Evolutionary conservation across 30 jellyfish, hydroid and myxozoan genomes (phyloP), one percentile per base, ranked within the genome.

Genomic region (Hydra vulgaris): DNA sequence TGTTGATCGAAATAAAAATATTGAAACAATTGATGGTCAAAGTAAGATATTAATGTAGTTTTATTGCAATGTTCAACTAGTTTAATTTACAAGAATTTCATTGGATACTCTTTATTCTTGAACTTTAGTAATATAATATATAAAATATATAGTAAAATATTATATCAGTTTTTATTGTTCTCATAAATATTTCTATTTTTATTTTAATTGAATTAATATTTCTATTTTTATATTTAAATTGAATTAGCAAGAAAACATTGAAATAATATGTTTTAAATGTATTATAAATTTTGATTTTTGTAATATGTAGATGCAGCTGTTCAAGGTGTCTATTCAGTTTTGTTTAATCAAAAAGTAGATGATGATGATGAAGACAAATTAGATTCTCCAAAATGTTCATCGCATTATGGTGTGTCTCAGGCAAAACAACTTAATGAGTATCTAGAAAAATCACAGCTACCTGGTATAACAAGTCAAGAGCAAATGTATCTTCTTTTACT

Each of bases 1-100:
- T 23, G 98, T 95, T 18, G 98, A 91, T 66, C 74, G 76, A 52
- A 96, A 91, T 54, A 91, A 91, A 70, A 91, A 96, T 86, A 96
- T 88, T 54, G 88, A 83, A 40, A 80, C 66, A 19, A 76, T 25
- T 7, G n/a, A 66, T 80, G 78, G 70, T 17, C 83, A 87, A 53
- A 87, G 85, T 74, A 53, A 20, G 21, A 69, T 18, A 22, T 77
- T 40, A 3, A 40, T 40, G 61, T 3, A 12, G 61, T 40, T 5
- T 40, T 40, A 69, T 69, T 69, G 12, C 27, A 23, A 21, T 3
- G 15, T n/a, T n/a, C n/a, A n/a, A n/a, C n/a, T n/a, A n/a, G n/a
- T n/a, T n/a, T n/a, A n/a, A n/a, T n/a, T n/a, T n/a, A n/a, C n/a
- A n/a, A n/a, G n/a, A n/a, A n/a, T n/a, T n/a, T n/a, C n/a, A n/a